Conservation (phyloP, 2,797 vertebrate species). For the Aulostomus chinensis region DNA sequence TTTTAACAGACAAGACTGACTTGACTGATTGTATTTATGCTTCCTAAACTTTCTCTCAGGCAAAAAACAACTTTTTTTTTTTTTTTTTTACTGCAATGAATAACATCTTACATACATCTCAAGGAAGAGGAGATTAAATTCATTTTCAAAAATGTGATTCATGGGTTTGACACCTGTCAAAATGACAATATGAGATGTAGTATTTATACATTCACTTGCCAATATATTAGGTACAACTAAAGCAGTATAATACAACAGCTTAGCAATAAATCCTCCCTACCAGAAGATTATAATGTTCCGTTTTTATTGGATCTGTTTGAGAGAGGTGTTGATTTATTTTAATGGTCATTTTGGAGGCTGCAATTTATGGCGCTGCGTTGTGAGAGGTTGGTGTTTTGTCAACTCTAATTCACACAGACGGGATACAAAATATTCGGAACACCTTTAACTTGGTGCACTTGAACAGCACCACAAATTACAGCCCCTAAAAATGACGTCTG, state of each 20-base stretch:
- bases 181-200: too few species aligned
- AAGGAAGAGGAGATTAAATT: conserved; percentile 21
- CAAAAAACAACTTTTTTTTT: conserved; percentile 26
- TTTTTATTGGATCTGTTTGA: too few species aligned
- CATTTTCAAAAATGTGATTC: conserved; percentile 21
- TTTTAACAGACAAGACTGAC: conserved; percentile 47
- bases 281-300: too few species aligned
- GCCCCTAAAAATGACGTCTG: conserved; percentile 6
- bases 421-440: not conserved
- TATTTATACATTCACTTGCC: too few species aligned
- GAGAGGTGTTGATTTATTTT: too few species aligned
- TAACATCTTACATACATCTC: conserved; percentile 27
- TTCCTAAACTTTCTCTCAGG: conserved; percentile 50
- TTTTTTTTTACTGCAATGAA: conserved; percentile 1
- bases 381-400: too few species aligned
- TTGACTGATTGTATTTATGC: conserved; percentile 33
- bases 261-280: too few species aligned
- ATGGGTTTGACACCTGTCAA: conserved; percentile 27
- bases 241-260: too few species aligned
- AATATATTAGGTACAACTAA: too few species aligned
- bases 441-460: not conserved
- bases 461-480: not conserved
- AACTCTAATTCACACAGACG: too few species aligned
- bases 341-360: too few species aligned
- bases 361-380: too few species aligned